These are phyloP conservation scores for Strigamia transsilvanica DNA, from an alignment of 2,888 invertebrate species.

Conservation along the genomic window DNA sequence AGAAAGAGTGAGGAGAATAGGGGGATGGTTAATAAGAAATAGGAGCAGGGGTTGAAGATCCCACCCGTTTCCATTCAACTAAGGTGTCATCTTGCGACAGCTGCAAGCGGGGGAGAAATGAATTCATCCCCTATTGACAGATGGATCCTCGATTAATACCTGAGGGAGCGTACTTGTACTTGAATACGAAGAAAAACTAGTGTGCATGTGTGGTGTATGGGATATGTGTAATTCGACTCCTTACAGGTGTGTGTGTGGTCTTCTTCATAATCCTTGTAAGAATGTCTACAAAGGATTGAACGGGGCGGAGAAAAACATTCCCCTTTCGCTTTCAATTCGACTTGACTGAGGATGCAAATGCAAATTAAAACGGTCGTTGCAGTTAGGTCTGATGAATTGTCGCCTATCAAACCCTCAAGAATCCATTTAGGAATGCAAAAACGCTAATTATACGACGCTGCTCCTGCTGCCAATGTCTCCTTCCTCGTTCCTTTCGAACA, in stretches of 20 bases:
- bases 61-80: constrained; percentile 24
- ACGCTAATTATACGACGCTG: constrained; percentile 45
- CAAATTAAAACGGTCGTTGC: constrained; percentile 46
- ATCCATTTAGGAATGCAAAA: constrained; percentile 25
- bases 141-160: constrained; percentile 44
- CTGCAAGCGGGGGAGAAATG: constrained; percentile 30
- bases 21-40: constrained; percentile 42
- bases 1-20: not conserved
- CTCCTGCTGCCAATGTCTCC: not conserved
- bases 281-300: constrained; percentile 28
- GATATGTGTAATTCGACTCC: constrained; percentile 1
- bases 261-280: not conserved
- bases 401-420: constrained; percentile 45
- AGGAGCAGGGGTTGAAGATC: constrained; percentile 34
- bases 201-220: constrained; percentile 1
- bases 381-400: constrained; percentile 38
- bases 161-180: not conserved
- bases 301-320: not conserved
- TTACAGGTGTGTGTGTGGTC: constrained; percentile 46
- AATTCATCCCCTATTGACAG: constrained; percentile 35
- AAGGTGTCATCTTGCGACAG: constrained; percentile 49
- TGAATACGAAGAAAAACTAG: too few species aligned
- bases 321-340: constrained; percentile 35
- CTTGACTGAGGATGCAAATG: not conserved
- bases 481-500: not conserved